A percentile compares a stretch with the other conserved stretches of the same genome.
phyloP scores from a whole-genome alignment of 2,888 invertebrate species.

The Thymelicus sylvestris region DNA sequence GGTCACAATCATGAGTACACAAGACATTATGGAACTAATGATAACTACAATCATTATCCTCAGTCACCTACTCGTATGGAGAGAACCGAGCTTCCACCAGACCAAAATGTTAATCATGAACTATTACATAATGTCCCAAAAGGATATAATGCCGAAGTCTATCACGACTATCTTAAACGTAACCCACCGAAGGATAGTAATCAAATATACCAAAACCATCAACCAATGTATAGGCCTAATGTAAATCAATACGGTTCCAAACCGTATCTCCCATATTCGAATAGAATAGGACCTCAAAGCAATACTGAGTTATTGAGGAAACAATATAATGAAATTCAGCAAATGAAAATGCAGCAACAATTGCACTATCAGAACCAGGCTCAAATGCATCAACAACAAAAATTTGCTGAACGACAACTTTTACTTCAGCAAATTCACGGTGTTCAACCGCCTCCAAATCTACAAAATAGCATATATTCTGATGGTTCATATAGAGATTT shows the following conservation, averaged over 20 bases:
- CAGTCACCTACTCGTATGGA: conserved; percentile 79
- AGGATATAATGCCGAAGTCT: conserved; percentile 85
- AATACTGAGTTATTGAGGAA: conserved; percentile 85
- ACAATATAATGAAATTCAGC: conserved; percentile 87
- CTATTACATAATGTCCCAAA: conserved; percentile 75
- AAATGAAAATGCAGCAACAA: conserved; percentile 87
- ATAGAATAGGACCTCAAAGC: conserved; percentile 81
- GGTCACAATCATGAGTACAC: conserved; percentile 81
- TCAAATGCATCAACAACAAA: conserved; percentile 86
- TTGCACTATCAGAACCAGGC: conserved; percentile 87
- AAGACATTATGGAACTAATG: conserved; percentile 83
- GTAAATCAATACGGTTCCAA: conserved; percentile 77
- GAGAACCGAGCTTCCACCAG: conserved; percentile 72
- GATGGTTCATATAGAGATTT: conserved; percentile 77
- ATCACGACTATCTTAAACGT: conserved; percentile 82
- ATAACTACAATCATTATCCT: conserved; percentile 82
- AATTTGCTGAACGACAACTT: conserved; percentile 86
- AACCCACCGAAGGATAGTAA: conserved; percentile 84
- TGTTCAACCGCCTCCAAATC: conserved; percentile 78
- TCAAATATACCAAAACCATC: conserved; percentile 85
- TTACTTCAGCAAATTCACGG: conserved; percentile 86
- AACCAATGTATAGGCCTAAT: conserved; percentile 77
- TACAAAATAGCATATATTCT: conserved; percentile 80
- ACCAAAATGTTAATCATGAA: conserved; percentile 78
- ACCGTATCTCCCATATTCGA: conserved; percentile 80